Evolutionary conservation across 2,113 vertebrate species (phyloP).

Genomic region (Onychostoma macrolepis): DNA sequence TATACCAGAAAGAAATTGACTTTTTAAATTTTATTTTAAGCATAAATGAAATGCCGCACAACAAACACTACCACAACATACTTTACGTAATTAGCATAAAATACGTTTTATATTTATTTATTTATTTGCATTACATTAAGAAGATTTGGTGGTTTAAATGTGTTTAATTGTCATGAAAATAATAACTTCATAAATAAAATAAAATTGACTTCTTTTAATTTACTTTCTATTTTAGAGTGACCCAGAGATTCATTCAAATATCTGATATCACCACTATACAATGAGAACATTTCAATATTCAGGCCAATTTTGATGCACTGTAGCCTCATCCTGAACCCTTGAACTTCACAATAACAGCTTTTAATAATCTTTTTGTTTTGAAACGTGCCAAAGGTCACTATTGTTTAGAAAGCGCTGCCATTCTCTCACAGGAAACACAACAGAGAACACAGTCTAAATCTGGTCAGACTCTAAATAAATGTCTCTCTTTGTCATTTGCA

Average conservation of each 20-base stretch:
- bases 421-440: constrained; percentile 27
- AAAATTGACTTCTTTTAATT: not conserved
- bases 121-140: not conserved
- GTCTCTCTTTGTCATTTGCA: constrained; percentile 46
- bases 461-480: constrained; percentile 3
- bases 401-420: constrained; percentile 30
- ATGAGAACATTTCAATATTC: not conserved
- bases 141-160: not conserved
- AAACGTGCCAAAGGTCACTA: constrained; percentile 8
- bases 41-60: not conserved
- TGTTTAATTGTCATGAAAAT: not conserved
- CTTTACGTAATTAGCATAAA: not conserved
- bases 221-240: not conserved
- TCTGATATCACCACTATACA: not conserved
- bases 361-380: constrained; percentile 19
- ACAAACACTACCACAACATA: not conserved
- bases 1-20: not conserved
- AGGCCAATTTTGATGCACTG: not conserved
- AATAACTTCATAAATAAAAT: not conserved
- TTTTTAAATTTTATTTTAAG: not conserved
- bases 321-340: not conserved
- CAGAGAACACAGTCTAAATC: constrained; percentile 33
- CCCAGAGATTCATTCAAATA: not conserved
- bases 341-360: not conserved
- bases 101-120: not conserved